Evolutionary conservation across 2,888 invertebrate genomes (phyloP).

Genomic region (Caradrina clavipalpis): DNA sequence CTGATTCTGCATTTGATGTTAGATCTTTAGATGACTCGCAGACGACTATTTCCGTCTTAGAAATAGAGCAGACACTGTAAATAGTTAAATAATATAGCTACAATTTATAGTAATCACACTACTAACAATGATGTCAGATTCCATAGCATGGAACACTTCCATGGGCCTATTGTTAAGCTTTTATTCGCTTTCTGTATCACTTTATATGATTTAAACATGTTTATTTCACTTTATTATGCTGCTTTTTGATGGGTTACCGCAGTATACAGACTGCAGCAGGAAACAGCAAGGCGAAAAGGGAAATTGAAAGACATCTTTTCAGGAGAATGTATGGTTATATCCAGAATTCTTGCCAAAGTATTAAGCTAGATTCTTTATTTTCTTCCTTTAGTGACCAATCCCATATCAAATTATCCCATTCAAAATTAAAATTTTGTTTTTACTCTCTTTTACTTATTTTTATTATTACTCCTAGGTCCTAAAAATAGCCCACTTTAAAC

Average conservation of each 20-base stretch:
- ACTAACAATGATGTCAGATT: constrained; percentile 79
- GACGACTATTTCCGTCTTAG: constrained; percentile 75
- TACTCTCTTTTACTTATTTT: constrained; percentile 53
- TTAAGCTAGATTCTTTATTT: constrained; percentile 85
- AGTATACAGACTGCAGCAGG: constrained; percentile 95
- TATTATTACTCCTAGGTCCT: constrained; percentile 64
- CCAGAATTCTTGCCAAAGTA: constrained; percentile 87
- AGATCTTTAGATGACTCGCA: constrained; percentile 75
- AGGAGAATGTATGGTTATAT: constrained; percentile 94
- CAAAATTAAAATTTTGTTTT: constrained; percentile 50
- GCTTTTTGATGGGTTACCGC: constrained; percentile 92
- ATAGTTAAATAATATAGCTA: constrained; percentile 65
- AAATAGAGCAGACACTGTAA: constrained; percentile 69
- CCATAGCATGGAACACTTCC: constrained; percentile 82
- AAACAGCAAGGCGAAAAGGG: constrained; percentile 95
- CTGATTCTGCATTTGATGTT: constrained; percentile 84
- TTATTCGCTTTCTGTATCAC: constrained; percentile 86
- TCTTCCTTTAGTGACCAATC: constrained; percentile 75
- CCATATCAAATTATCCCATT: constrained; percentile 61
- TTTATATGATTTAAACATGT: constrained; percentile 88
- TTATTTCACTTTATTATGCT: constrained; percentile 91
- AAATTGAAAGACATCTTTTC: constrained; percentile 97
- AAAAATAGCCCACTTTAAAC: constrained; percentile 66
- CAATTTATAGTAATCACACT: constrained; percentile 73
- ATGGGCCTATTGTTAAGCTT: constrained; percentile 86